These are phyloP conservation scores for Rhadinocentrus ornatus DNA, from an alignment of 2,797 vertebrate genomes.

Conservation along the genomic window DNA sequence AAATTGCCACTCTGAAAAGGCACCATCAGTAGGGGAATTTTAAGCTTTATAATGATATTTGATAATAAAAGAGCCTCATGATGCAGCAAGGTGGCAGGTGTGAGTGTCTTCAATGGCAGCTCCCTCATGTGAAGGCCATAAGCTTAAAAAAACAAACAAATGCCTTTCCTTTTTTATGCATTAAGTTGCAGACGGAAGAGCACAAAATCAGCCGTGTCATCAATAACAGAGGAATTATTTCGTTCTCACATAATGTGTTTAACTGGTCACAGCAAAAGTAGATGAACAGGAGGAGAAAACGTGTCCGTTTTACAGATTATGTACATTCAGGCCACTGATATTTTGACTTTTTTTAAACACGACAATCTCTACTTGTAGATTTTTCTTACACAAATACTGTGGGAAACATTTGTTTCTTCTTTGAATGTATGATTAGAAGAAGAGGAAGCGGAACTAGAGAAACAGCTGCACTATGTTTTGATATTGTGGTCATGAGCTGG, in stretches of 20 bases:
- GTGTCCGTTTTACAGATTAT: neutral
- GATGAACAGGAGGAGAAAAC: conserved; percentile 1
- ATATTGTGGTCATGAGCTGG: conserved; percentile 10
- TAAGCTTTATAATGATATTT: conserved; percentile 39
- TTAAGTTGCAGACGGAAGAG: neutral
- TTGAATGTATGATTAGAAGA: conserved; percentile 25
- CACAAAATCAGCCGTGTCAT: neutral
- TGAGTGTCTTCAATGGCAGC: conserved; percentile 32
- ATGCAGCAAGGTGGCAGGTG: conserved; percentile 29
- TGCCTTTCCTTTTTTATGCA: conserved; percentile 29
- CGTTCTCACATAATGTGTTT: conserved; percentile 18
- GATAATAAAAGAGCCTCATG: conserved; percentile 37
- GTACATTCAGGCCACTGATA: neutral
- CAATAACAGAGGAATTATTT: conserved; percentile 14
- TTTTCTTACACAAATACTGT: neutral
- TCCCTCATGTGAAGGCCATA: conserved; percentile 51
- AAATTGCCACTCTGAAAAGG: conserved; percentile 23
- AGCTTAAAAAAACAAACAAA: conserved; percentile 37
- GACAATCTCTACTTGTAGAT: neutral
- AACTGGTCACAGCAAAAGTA: conserved; percentile 13
- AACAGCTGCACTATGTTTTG: conserved; percentile 13
- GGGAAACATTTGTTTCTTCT: conserved; percentile 18
- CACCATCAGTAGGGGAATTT: conserved; percentile 35
- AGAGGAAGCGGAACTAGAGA: conserved; percentile 50
- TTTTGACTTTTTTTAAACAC: neutral